Base-by-base conservation (phyloP, 2,888 invertebrate species). In the Phyto melanocephala region DNA sequence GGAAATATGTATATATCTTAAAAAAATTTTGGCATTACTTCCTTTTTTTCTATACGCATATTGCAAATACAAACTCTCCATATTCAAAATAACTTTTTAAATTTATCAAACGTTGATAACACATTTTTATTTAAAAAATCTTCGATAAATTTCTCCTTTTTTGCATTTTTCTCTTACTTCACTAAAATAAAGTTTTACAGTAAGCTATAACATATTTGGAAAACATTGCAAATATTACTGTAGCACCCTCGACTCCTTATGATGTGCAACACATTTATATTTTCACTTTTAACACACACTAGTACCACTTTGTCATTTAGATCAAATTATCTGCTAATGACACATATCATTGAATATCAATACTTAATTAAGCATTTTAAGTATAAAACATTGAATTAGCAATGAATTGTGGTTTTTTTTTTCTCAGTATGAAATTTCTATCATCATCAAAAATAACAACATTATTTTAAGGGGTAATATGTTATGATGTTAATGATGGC, bases 311-410 rank as follows among this genome's bases (percentile, higher is more conserved):
- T 56, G 28, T 2, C 15, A 28, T 54, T 54, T 20, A 2, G 22
- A 24, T 42, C 56, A 37, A 28, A 45, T 45, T 45, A 65, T 52
- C 54, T 82, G 71, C 54, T 70, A 79, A 71, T 82, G 82, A 67
- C 67, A 75, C 75, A 71, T 75, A 81, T 81, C 77, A 81, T 45
- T 76, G 54, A 58, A 70, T 60, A 79, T 79, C 82, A 71, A 79
- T 82, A 67, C 40, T 76, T 76, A 71, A 79, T 82, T 76, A 79
- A 75, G 60, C 71, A 71, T 71, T 79, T 78, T 22, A 75, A 58
- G 17, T 70, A 52, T 50, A 54, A 42, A 70, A 54, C 45, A 70
- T 70, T 70, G 45, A 70, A 70, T 70, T 70, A 70, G 8, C 20
- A 42, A 33, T 42, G 28, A 24, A 28, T 35, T 17, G 24, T 50